Percentiles rank a stretch among this genome's conserved stretches.
phyloP scores from a whole-genome alignment of 2,113 vertebrate species.

The Desmodus rotundus region DNA sequence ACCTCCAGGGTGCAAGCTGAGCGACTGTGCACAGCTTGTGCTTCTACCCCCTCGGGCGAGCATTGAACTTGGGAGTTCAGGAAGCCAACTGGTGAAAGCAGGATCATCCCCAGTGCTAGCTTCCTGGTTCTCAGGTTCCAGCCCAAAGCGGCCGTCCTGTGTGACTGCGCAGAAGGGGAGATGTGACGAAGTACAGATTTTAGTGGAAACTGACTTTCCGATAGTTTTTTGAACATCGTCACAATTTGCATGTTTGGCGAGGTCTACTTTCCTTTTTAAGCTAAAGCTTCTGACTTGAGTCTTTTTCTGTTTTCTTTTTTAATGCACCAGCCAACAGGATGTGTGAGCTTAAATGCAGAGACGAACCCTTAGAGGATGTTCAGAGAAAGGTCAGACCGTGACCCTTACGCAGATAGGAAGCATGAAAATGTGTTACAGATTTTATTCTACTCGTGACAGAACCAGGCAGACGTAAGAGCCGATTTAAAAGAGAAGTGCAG shows the following conservation, averaged over 20 bases:
- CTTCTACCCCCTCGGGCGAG: background rate
- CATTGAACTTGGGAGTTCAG: background rate
- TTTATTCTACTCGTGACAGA: background rate
- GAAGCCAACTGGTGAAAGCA: background rate
- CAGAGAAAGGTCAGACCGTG: background rate
- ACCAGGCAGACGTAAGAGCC: background rate
- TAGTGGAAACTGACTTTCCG: background rate
- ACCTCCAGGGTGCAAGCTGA: background rate
- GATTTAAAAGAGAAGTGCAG: background rate
- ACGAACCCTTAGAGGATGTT: background rate
- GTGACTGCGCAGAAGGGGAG: background rate
- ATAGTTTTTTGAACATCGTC: background rate
- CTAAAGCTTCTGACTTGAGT: background rate
- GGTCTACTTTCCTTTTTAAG: background rate
- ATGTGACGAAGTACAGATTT: background rate
- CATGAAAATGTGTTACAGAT: background rate
- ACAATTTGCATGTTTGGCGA: background rate
- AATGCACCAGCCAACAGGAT: background rate
- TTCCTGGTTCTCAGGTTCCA: slow-evolving; percentile 6
- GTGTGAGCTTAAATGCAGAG: background rate
- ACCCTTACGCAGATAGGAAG: background rate
- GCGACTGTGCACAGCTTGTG: background rate
- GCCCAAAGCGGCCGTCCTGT: rapidly evolving
- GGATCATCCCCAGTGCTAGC: too few species aligned
- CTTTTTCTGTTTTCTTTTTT: background rate